These are phyloP conservation scores for Pipistrellus pipistrellus DNA, from an alignment of 2,797 vertebrate species.

Conservation along the genomic window DNA sequence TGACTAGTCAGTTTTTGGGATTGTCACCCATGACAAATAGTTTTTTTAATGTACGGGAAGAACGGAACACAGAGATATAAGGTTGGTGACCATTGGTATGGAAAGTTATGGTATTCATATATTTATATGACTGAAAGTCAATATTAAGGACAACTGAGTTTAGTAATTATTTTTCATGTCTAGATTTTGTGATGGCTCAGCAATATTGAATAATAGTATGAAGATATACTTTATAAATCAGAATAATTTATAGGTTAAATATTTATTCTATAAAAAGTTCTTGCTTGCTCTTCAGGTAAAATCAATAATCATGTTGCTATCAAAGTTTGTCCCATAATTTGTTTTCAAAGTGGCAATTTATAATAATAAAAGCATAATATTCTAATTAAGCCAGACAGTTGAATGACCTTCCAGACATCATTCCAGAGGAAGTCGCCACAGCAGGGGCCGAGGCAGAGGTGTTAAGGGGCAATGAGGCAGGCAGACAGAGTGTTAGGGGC, in stretches of 20 bases:
- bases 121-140: background rate
- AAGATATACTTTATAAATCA: background rate
- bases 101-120: background rate
- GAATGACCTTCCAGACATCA: too few relatives aligned
- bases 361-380: too few relatives aligned
- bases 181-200: background rate
- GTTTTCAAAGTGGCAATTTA: background rate
- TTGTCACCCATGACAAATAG: background rate
- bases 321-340: background rate
- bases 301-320: background rate
- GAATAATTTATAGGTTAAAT: background rate
- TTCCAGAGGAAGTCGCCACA: accelerated
- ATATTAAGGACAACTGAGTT: background rate
- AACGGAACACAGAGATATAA: background rate
- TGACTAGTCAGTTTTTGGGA: background rate
- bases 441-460: too few relatives aligned
- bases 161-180: background rate
- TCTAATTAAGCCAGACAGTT: too few relatives aligned
- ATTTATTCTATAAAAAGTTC: background rate
- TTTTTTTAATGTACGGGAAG: background rate
- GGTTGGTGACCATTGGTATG: background rate
- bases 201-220: background rate
- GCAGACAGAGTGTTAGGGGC: too few relatives aligned
- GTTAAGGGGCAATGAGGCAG: too few relatives aligned
- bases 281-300: slow-evolving; percentile 12